phyloP scores from a whole-genome alignment of 2,797 vertebrate species.

The Intellagama lesueurii region DNA sequence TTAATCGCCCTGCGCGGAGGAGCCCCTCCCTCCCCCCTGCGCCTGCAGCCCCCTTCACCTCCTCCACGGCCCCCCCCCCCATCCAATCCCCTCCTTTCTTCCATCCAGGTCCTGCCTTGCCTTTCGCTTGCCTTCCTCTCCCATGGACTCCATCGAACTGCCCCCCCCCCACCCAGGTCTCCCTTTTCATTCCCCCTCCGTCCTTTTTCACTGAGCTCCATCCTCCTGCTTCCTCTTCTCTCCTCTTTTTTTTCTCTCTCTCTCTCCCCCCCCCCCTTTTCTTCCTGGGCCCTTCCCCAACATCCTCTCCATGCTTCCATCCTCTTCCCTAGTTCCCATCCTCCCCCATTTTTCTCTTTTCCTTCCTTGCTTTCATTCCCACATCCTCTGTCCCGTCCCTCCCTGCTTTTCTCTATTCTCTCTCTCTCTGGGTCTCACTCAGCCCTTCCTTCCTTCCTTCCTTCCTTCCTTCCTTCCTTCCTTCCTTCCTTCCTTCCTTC shows the following conservation, averaged over 20 bases:
- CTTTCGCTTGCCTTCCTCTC: not conserved
- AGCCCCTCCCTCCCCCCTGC: slow-evolving; percentile 10
- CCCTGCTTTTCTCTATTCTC: not conserved
- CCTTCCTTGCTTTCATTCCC: not conserved
- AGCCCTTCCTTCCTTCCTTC: not conserved
- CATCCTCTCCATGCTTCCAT: not conserved
- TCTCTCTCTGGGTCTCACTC: not conserved
- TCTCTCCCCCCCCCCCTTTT: not conserved
- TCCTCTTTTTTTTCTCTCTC: too few relatives aligned
- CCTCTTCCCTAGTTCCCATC: too few relatives aligned
- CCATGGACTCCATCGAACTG: not conserved
- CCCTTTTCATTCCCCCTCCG: too few relatives aligned
- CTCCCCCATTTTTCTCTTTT: too few relatives aligned
- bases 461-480: not conserved
- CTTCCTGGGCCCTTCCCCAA: not conserved
- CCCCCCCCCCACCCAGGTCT: rapidly evolving
- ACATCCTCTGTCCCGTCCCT: too few relatives aligned
- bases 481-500: not conserved
- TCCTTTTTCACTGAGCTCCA: not conserved
- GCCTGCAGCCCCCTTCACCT: not conserved
- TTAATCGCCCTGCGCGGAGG: slow-evolving; percentile 38
- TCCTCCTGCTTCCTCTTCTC: too few relatives aligned
- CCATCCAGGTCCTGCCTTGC: not conserved
- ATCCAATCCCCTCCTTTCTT: not conserved
- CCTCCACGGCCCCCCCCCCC: too few relatives aligned